Conservation (phyloP, 1,140 invertebrate genomes). For the Drosophila baimaii region DNA sequence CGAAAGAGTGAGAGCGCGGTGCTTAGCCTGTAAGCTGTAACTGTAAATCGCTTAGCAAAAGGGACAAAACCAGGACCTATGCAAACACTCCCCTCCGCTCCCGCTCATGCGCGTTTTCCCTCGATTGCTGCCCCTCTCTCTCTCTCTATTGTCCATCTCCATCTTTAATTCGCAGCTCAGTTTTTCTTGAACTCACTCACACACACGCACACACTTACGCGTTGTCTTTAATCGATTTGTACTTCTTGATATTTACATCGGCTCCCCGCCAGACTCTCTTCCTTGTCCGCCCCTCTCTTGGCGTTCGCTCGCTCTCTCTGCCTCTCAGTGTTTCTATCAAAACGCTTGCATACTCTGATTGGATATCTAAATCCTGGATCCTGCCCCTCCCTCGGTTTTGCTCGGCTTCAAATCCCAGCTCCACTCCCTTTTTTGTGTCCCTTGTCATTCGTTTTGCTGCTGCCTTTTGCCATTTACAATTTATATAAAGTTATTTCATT, state of each 20-base stretch:
- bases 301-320: constrained; percentile 13
- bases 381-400: constrained; percentile 42
- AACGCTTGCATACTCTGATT: constrained; percentile 74
- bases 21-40: constrained; percentile 61
- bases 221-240: constrained; percentile 82
- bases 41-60: constrained; percentile 71
- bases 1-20: constrained; percentile 31
- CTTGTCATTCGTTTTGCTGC: constrained; percentile 42
- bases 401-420: constrained; percentile 49
- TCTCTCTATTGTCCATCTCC: constrained; percentile 29
- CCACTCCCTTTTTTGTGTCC: constrained; percentile 65
- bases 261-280: constrained; percentile 12
- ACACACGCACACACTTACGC: constrained; percentile 54
- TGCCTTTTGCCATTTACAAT: constrained; percentile 69
- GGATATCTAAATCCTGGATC: constrained; percentile 81
- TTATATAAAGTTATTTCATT: constrained; percentile 80
- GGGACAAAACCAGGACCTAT: constrained; percentile 72
- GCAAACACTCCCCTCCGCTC: constrained; percentile 63
- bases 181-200: constrained; percentile 37
- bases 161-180: constrained; percentile 59
- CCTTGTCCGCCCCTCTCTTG: constrained; percentile 13
- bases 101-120: constrained; percentile 54
- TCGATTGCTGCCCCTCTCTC: constrained; percentile 18
- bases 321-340: constrained; percentile 63
- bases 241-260: constrained; percentile 81